Percentiles rank a stretch among this genome's conserved stretches.
These are phyloP conservation scores for Poeciliopsis prolifica DNA, from an alignment of 2,113 vertebrate species.

Conservation along the genomic window DNA sequence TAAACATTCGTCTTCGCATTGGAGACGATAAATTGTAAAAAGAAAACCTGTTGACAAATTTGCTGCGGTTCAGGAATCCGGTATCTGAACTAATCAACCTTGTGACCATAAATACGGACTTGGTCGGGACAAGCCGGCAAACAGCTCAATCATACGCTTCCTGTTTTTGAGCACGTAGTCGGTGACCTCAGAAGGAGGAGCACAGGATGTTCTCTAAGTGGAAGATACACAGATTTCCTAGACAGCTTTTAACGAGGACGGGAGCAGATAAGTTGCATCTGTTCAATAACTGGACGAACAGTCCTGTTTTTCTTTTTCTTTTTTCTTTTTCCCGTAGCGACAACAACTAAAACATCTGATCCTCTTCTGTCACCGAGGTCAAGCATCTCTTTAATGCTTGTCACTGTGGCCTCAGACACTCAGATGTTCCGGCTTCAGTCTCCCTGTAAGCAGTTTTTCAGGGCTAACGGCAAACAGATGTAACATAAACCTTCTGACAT, in stretches of 20 bases:
- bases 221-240: constrained; percentile 71
- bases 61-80: constrained; percentile 17
- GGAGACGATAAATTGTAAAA: constrained; percentile 2
- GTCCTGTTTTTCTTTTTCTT: constrained; percentile 36
- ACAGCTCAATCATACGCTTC: constrained; percentile 74
- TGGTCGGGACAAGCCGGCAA: constrained; percentile 67
- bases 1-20: constrained; percentile 1
- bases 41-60: not conserved
- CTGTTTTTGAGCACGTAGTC: constrained; percentile 76
- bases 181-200: constrained; percentile 70
- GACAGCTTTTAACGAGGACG: constrained; percentile 63
- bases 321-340: not conserved
- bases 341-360: constrained; percentile 1
- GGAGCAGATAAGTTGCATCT: constrained; percentile 51
- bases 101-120: constrained; percentile 55
- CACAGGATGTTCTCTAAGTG: constrained; percentile 72
- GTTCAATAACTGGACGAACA: constrained; percentile 17
- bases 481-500: not conserved
- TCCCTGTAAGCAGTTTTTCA: not conserved
- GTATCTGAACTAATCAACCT: constrained; percentile 61
- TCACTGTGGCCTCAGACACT: not conserved
- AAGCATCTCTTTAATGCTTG: not conserved
- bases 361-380: not conserved
- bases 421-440: not conserved
- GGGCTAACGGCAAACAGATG: not conserved